Conservation (phyloP, 2,888 invertebrate species). For the Chloroclystis v-ata region DNA sequence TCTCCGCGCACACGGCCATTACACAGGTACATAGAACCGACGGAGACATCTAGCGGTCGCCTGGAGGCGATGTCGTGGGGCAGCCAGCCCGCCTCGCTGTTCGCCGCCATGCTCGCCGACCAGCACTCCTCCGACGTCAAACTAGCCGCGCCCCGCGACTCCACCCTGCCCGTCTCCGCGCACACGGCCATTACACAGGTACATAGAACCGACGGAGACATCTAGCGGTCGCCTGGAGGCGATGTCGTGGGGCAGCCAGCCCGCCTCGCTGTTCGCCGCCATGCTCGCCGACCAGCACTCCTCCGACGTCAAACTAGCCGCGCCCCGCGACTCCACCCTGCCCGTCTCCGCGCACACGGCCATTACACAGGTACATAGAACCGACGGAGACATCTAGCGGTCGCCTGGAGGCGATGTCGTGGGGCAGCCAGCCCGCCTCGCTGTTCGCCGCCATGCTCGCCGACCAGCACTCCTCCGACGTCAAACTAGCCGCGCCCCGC, state of each 20-base stretch:
- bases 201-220: conserved; percentile 49
- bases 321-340: conserved; percentile 24
- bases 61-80: conserved; percentile 57
- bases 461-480: too few species aligned
- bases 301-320: conserved; percentile 42
- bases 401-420: too few species aligned
- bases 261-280: conserved; percentile 57
- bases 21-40: conserved; percentile 59
- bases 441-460: too few species aligned
- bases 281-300: conserved; percentile 58
- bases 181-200: conserved; percentile 53
- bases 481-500: too few species aligned
- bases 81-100: conserved; percentile 53
- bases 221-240: conserved; percentile 48
- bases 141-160: conserved; percentile 22
- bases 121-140: conserved; percentile 51
- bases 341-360: conserved; percentile 39
- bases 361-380: conserved; percentile 56
- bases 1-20: conserved; percentile 40
- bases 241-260: conserved; percentile 50
- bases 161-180: conserved; percentile 30
- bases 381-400: too few species aligned
- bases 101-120: conserved; percentile 61
- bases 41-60: conserved; percentile 39
- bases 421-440: too few species aligned